Conservation (phyloP, 2,888 invertebrate genomes). For the Syrista parreyssii region DNA sequence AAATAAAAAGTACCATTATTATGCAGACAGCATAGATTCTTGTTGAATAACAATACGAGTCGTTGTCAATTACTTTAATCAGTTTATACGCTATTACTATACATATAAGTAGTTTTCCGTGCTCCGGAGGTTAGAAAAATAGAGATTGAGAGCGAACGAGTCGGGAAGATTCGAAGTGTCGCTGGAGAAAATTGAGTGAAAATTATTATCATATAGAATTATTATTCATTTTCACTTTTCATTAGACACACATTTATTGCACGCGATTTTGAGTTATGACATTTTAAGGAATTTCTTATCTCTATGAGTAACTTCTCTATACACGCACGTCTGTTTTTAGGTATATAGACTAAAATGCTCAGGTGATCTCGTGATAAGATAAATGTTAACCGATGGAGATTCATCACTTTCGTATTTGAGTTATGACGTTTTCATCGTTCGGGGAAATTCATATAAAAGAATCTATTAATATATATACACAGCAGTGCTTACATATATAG, state of each 20-base stretch:
- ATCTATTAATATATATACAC: not conserved
- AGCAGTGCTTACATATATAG: not conserved
- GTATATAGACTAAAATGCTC: not conserved
- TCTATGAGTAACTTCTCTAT: not conserved
- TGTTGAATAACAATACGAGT: too few species aligned
- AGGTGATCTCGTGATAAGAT: not conserved
- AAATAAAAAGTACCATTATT: not conserved
- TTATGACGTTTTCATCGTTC: not conserved
- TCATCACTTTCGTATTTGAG: not conserved
- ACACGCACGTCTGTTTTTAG: not conserved
- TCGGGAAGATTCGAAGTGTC: too few species aligned
- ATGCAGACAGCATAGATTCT: too few species aligned
- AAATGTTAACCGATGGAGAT: not conserved
- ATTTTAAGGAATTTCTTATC: not conserved
- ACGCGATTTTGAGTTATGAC: not conserved
- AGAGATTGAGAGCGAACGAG: too few species aligned
- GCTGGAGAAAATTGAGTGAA: too few species aligned
- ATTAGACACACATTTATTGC: not conserved
- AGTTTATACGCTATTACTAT: too few species aligned
- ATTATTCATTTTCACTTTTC: not conserved
- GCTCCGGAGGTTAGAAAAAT: too few species aligned
- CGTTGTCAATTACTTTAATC: too few species aligned
- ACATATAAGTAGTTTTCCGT: too few species aligned
- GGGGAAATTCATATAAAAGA: not conserved
- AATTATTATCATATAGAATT: not conserved